Conservation (phyloP, 2,888 invertebrate species). For the Branchellion lobata region DNA sequence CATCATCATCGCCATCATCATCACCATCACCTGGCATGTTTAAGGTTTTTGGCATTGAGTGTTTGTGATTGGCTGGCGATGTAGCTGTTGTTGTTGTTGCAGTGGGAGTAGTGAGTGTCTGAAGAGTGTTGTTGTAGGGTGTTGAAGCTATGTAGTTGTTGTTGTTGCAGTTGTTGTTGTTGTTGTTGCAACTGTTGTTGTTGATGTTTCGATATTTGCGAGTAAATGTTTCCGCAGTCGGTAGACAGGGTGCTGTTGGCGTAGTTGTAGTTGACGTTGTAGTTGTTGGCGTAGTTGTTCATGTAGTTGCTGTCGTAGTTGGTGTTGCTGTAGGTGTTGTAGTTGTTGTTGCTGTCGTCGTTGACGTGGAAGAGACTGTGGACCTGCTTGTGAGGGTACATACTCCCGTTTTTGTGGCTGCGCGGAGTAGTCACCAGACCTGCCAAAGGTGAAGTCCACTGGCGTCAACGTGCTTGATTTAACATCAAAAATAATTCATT, state of each 20-base stretch:
- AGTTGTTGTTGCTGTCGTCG: constrained; percentile 24
- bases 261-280: background rate
- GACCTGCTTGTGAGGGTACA: constrained; percentile 44
- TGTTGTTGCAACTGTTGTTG: constrained; percentile 17
- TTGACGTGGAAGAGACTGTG: constrained; percentile 23
- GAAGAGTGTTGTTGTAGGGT: background rate
- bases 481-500: no score
- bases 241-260: background rate
- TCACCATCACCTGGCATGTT: constrained; percentile 13
- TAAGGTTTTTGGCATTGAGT: background rate
- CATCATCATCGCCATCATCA: constrained; percentile 13
- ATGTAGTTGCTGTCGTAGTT: background rate
- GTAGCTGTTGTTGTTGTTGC: background rate
- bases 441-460: background rate
- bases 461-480: no score
- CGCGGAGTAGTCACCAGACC: constrained; percentile 54
- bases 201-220: constrained; percentile 27
- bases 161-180: constrained; percentile 25
- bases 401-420: constrained; percentile 46
- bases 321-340: background rate
- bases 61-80: background rate
- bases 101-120: no score
- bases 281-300: constrained; percentile 3
- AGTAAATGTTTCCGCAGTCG: constrained; percentile 42
- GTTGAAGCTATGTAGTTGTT: background rate